Conservation (phyloP, 2,797 vertebrate genomes). For the Centroberyx gerrardi region DNA sequence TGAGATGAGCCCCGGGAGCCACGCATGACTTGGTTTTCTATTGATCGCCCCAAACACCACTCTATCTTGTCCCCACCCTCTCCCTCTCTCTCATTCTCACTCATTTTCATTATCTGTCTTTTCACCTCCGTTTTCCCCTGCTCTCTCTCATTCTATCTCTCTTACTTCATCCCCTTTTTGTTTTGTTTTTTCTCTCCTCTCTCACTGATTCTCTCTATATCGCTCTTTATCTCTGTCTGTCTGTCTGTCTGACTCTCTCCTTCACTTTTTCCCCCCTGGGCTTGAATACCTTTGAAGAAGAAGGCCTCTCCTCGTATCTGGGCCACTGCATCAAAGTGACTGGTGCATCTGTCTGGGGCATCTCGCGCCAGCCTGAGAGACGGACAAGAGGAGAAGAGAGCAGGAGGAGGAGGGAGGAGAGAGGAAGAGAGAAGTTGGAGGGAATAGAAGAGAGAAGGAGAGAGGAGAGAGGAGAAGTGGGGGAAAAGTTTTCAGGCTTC, state of each 20-base stretch:
- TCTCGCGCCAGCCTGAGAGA: constrained; percentile 86
- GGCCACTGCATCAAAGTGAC: constrained; percentile 94
- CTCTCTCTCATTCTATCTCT: constrained; percentile 14
- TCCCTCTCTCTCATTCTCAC: constrained; percentile 9
- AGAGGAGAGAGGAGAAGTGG: too few species aligned
- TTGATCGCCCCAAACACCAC: constrained; percentile 42
- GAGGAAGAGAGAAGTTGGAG: too few species aligned
- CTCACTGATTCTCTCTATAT: too few species aligned
- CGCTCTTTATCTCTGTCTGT: too few species aligned
- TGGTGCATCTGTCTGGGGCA: constrained; percentile 91
- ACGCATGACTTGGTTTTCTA: constrained; percentile 57
- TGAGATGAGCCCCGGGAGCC: constrained; percentile 41
- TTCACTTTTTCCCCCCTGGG: constrained; percentile 23
- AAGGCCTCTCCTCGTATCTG: constrained; percentile 99
- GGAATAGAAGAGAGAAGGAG: too few species aligned
- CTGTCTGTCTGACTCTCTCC: constrained; percentile 28
- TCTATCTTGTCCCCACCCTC: constrained; percentile 4
- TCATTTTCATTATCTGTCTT: constrained; percentile 40
- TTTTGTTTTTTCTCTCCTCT: constrained; percentile 29
- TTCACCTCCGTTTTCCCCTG: constrained; percentile 23
- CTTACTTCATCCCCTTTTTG: constrained; percentile 14
- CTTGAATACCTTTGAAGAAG: constrained; percentile 85
- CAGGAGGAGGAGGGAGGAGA: too few species aligned
- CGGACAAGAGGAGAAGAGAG: not conserved
- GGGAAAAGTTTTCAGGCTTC: too few species aligned